Conservation (phyloP, 2,113 vertebrate species). For the Ploceus nigricollis region DNA sequence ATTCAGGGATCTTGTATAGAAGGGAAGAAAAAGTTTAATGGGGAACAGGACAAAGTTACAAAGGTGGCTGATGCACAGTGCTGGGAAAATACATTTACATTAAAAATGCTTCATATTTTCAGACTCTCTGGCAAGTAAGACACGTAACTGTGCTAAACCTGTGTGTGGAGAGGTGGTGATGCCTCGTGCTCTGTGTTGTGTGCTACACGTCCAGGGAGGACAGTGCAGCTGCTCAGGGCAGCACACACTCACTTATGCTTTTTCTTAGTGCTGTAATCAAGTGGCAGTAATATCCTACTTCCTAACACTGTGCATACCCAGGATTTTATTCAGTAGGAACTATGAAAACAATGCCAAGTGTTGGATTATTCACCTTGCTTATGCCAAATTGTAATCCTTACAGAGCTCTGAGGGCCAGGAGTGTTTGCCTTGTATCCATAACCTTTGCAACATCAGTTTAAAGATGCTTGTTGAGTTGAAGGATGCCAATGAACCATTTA, state of each 20-base stretch:
- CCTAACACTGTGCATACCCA: not conserved
- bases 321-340: not conserved
- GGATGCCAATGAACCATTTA: not conserved
- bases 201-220: not conserved
- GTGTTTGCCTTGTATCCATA: not conserved
- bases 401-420: not conserved
- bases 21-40: not conserved
- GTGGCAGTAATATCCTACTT: not conserved
- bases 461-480: not conserved
- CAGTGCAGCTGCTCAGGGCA: not conserved
- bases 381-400: not conserved
- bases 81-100: not conserved
- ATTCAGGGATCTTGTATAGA: not conserved
- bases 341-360: not conserved
- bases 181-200: not conserved
- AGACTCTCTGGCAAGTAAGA: not conserved
- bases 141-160: not conserved
- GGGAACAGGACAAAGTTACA: not conserved
- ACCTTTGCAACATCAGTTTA: not conserved
- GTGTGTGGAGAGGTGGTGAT: not conserved
- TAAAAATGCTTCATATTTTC: not conserved
- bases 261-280: not conserved
- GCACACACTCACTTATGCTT: not conserved
- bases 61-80: not conserved
- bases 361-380: not conserved